Percentiles rank a stretch among this genome's conserved stretches.
Conservation (phyloP, 1,140 invertebrate genomes). For the Drosophila baimaii region DNA sequence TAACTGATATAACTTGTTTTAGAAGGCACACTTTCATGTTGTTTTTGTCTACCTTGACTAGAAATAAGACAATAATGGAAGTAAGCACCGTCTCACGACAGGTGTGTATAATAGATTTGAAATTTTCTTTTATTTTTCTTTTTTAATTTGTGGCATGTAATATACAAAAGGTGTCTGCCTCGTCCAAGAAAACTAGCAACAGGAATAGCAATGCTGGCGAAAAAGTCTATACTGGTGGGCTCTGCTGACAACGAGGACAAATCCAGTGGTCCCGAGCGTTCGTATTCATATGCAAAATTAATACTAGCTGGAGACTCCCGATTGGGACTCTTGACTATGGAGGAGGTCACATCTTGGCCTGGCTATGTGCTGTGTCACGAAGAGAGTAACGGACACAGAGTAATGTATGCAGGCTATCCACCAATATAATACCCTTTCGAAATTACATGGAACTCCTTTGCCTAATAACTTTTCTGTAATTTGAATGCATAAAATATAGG, state of each 20-base stretch:
- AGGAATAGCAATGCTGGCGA: background rate
- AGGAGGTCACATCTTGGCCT: constrained; percentile 17
- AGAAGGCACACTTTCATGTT: too few species aligned
- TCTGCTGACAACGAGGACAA: constrained; percentile 18
- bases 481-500: too few species aligned
- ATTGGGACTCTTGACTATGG: constrained; percentile 10
- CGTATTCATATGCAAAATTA: constrained; percentile 72
- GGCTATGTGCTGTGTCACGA: constrained; percentile 19
- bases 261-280: constrained; percentile 39
- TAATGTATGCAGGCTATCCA: background rate
- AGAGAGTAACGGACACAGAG: constrained; percentile 2
- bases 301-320: constrained; percentile 26
- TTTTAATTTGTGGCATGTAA: constrained; percentile 46
- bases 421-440: background rate
- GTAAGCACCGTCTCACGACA: too few species aligned
- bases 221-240: background rate
- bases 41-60: too few species aligned
- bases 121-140: constrained; percentile 7
- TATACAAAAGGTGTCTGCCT: constrained; percentile 44
- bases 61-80: too few species aligned
- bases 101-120: background rate
- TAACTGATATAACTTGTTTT: too few species aligned
- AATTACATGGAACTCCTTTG: too few species aligned
- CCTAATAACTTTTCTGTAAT: too few species aligned
- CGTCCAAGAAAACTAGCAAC: constrained; percentile 4